Evolutionary conservation across 2,888 invertebrate species (phyloP).

Genomic region (Heliconius ethilla): DNA sequence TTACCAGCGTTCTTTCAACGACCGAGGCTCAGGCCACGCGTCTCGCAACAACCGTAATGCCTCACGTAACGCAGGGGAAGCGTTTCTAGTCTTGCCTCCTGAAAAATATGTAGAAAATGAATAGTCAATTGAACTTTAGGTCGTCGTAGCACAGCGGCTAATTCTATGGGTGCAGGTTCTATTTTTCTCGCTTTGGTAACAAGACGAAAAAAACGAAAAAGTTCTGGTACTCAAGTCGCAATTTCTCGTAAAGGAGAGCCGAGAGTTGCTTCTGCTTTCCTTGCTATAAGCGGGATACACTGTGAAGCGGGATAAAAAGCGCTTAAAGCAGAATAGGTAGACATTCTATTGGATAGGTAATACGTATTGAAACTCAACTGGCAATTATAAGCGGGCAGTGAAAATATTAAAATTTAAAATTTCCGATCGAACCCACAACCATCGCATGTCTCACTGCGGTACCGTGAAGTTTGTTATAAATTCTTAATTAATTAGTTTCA

Average conservation of each 20-base stretch:
- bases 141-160: too few relatives aligned
- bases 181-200: background rate
- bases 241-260: background rate
- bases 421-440: too few relatives aligned
- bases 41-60: conserved; percentile 65
- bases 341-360: background rate
- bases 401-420: too few relatives aligned
- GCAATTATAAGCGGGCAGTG: too few relatives aligned
- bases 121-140: background rate
- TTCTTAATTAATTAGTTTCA: background rate
- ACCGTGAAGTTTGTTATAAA: too few relatives aligned
- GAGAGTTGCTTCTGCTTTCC: background rate
- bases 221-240: background rate
- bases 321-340: background rate
- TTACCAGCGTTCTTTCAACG: conserved; percentile 46
- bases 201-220: background rate
- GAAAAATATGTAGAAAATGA: background rate
- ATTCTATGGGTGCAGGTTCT: background rate
- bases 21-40: conserved; percentile 67
- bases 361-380: too few relatives aligned
- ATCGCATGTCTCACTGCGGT: background rate
- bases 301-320: too few relatives aligned
- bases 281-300: background rate
- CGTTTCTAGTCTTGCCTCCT: conserved; percentile 49
- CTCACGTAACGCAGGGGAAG: conserved; percentile 60